These are phyloP conservation scores for Teleogryllus occipitalis DNA, from an alignment of 1,140 invertebrate species.

Conservation along the genomic window DNA sequence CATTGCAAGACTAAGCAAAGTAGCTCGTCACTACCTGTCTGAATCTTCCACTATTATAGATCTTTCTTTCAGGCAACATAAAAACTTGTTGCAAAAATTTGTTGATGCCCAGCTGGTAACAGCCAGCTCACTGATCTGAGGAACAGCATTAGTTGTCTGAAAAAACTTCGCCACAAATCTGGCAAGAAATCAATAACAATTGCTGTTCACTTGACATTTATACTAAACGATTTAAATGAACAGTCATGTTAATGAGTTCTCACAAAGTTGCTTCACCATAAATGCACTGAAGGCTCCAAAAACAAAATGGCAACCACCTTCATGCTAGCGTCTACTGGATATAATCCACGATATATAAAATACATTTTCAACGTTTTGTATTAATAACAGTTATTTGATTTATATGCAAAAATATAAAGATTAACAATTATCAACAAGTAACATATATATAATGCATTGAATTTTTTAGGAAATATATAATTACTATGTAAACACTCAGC, in stretches of 20 bases:
- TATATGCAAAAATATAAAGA: conserved; percentile 2
- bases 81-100: no score
- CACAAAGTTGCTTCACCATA: neutral
- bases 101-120: no score
- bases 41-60: no score
- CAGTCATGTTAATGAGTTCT: neutral
- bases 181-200: neutral
- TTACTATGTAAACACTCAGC: neutral
- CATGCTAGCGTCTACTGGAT: neutral
- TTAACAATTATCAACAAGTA: neutral
- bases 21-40: no score
- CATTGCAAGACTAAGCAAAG: neutral
- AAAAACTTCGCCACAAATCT: neutral
- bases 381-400: neutral
- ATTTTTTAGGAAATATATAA: neutral
- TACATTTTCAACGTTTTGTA: neutral
- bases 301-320: neutral
- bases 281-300: neutral
- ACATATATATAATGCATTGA: neutral
- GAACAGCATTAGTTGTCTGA: no score
- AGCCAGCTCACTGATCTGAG: no score
- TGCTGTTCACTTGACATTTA: neutral
- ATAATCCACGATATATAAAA: neutral
- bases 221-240: neutral
- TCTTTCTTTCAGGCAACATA: no score